Evolutionary conservation across 2,797 vertebrate species (phyloP).

Genomic region (Botia kubotai): DNA sequence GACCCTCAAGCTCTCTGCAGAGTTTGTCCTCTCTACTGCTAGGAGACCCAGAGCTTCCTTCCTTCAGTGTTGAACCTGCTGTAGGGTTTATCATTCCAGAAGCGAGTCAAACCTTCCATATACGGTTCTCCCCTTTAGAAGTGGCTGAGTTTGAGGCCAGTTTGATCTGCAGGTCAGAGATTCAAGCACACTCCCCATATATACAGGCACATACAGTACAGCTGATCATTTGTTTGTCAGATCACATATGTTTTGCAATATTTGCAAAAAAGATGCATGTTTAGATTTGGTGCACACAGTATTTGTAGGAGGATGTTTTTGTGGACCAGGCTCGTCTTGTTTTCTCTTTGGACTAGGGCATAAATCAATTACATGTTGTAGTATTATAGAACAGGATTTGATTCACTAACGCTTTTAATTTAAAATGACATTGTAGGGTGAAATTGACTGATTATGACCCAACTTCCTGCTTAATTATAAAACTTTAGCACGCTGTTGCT

Average conservation of each 20-base stretch:
- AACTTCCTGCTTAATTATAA: neutral
- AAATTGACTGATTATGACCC: neutral
- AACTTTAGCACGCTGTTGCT: neutral
- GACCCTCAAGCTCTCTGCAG: slow-evolving; percentile 61
- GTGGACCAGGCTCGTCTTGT: neutral
- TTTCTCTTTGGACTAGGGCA: neutral
- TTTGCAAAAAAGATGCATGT: neutral
- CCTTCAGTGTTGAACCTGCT: slow-evolving; percentile 82
- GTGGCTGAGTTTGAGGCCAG: slow-evolving; percentile 78
- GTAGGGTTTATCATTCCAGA: slow-evolving; percentile 75
- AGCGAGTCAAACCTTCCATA: slow-evolving; percentile 72
- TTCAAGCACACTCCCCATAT: neutral
- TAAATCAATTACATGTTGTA: neutral
- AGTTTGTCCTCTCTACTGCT: slow-evolving; percentile 60
- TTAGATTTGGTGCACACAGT: neutral
- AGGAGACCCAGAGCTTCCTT: neutral
- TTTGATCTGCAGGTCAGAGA: slow-evolving; percentile 84
- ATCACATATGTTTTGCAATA: neutral
- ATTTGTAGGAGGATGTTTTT: neutral
- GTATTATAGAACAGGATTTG: neutral
- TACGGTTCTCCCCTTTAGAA: slow-evolving; percentile 83
- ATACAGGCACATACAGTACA: neutral
- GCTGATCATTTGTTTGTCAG: neutral
- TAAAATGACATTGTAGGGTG: neutral
- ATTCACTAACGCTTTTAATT: neutral